Evolutionary conservation across 1,140 invertebrate species (phyloP).

Genomic region (Cryptotermes secundus): DNA sequence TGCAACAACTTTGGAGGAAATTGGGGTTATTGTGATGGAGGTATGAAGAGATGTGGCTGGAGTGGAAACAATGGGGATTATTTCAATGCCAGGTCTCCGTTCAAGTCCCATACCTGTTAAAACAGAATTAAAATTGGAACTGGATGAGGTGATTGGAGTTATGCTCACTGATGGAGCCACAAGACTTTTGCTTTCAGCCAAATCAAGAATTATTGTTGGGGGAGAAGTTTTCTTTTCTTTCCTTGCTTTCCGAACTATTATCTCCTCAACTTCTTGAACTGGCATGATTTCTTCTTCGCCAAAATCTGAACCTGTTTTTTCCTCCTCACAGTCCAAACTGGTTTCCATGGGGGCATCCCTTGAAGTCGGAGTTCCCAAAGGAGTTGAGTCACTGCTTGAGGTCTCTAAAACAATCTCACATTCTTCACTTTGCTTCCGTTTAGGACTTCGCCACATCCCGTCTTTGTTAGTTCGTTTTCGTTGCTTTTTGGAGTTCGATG

Average conservation of each 20-base stretch:
- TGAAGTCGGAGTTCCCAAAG: conserved; percentile 53
- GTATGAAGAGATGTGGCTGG: conserved; percentile 64
- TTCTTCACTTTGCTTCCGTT: conserved; percentile 42
- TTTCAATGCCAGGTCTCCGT: conserved; percentile 73
- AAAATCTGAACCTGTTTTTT: conserved; percentile 47
- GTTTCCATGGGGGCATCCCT: conserved; percentile 49
- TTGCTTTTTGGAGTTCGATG: conserved; percentile 19
- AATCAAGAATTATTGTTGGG: conserved; percentile 43
- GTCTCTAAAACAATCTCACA: conserved; percentile 58
- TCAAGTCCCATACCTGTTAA: conserved; percentile 63
- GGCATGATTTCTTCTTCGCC: conserved; percentile 60
- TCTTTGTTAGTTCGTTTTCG: conserved; percentile 22
- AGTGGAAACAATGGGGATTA: conserved; percentile 69
- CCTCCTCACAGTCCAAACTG: conserved; percentile 50
- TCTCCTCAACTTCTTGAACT: conserved; percentile 51
- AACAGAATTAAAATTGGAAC: conserved; percentile 61
- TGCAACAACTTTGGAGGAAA: conserved; percentile 59
- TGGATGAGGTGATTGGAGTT: conserved; percentile 64
- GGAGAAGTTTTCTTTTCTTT: conserved; percentile 49
- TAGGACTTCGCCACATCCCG: conserved; percentile 30
- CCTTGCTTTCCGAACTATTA: conserved; percentile 44
- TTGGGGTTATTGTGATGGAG: conserved; percentile 81
- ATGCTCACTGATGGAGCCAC: conserved; percentile 76
- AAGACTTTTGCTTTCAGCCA: conserved; percentile 48
- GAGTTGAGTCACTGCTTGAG: conserved; percentile 66